Evolutionary conservation across 2,113 vertebrate species (phyloP).

Genomic region (Condylura cristata): DNA sequence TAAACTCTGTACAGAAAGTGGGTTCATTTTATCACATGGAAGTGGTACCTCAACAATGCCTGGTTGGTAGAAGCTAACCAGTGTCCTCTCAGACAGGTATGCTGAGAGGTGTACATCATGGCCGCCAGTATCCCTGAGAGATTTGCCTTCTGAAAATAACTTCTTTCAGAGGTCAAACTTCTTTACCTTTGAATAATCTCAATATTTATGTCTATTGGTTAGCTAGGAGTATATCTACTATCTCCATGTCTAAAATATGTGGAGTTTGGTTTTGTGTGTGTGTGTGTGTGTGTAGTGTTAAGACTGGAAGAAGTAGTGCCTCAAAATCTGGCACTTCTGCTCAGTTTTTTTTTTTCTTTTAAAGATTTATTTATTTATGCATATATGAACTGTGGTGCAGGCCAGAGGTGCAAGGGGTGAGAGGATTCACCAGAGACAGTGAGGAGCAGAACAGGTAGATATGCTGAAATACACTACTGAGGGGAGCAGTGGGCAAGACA

Average conservation of each 20-base stretch:
- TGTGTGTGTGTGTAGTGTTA: neutral
- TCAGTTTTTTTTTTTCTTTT: too few relatives aligned
- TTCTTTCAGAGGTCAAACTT: neutral
- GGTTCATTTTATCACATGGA: neutral
- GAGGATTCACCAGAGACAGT: too few relatives aligned
- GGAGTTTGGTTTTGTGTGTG: neutral
- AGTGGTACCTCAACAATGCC: neutral
- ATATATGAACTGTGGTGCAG: too few relatives aligned
- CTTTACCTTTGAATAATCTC: neutral
- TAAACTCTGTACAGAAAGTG: neutral
- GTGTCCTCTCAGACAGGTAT: neutral
- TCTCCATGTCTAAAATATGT: neutral
- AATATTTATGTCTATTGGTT: neutral
- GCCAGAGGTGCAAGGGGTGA: too few relatives aligned
- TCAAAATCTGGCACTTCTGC: constrained; percentile 3
- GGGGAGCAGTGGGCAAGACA: too few relatives aligned
- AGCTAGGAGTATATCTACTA: neutral
- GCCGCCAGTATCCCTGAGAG: neutral
- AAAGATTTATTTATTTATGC: too few relatives aligned
- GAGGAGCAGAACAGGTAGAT: too few relatives aligned
- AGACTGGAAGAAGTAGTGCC: constrained; percentile 67
- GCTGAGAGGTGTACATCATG: neutral
- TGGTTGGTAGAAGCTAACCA: neutral
- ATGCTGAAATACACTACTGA: too few relatives aligned
- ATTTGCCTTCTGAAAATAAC: neutral